A percentile compares a stretch with the other conserved stretches of the same genome.
Conservation (phyloP, 1,140 invertebrate species). For the Colletes gigas region DNA sequence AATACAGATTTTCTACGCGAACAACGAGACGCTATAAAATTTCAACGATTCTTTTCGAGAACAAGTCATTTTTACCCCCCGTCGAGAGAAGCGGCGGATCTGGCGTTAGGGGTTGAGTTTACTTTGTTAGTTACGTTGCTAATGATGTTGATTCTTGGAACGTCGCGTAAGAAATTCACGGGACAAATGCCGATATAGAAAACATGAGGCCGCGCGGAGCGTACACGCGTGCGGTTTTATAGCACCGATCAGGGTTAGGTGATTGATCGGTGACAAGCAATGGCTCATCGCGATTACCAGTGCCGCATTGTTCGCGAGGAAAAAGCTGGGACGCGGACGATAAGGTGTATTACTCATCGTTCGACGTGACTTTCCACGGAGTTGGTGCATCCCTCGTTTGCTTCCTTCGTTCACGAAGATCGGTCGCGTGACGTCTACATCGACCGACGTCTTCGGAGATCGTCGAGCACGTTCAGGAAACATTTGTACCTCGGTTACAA, state of each 20-base stretch:
- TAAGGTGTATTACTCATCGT: conserved; percentile 53
- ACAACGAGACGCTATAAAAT: no score
- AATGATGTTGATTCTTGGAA: no score
- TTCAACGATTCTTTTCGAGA: no score
- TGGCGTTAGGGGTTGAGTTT: no score
- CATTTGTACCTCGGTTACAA: no score
- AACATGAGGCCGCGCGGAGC: conserved; percentile 34
- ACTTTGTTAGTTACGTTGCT: no score
- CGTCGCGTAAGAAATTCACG: conserved; percentile 52
- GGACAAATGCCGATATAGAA: conserved; percentile 60
- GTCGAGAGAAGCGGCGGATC: no score
- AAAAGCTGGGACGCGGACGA: conserved; percentile 36
- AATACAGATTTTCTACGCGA: no score
- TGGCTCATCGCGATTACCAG: conserved; percentile 64
- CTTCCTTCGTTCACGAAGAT: background rate
- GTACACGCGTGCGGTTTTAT: conserved; percentile 62
- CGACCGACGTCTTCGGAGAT: no score
- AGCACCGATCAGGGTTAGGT: conserved; percentile 56
- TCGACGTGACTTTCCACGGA: conserved; percentile 36
- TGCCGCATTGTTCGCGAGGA: conserved; percentile 41
- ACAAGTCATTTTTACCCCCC: no score
- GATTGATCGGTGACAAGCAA: conserved; percentile 65
- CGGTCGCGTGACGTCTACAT: no score
- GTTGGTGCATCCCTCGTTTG: background rate
- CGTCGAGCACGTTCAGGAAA: no score